A percentile compares a stretch with the other conserved stretches of the same genome.
phyloP scores from a whole-genome alignment of 2,888 invertebrate genomes.

The Mellilla xanthometata region DNA sequence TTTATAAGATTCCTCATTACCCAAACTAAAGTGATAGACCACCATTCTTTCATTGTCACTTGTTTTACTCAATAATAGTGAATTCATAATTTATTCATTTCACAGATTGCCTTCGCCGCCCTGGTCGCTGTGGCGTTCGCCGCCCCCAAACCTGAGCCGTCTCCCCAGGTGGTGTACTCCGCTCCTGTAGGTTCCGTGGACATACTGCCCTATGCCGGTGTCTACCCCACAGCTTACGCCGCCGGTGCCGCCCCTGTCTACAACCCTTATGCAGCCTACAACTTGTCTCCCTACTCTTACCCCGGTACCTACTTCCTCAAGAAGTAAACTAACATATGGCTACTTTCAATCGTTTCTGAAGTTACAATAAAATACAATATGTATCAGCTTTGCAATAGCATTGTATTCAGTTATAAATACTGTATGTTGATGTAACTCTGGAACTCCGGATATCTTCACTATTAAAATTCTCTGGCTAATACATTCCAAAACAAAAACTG shows the following conservation, averaged over 20 bases:
- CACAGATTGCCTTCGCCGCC: conserved; percentile 75
- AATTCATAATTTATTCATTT: conserved; percentile 25
- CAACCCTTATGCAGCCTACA: conserved; percentile 37
- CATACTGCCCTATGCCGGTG: conserved; percentile 48
- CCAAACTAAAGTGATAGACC: no score
- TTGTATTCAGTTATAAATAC: no score
- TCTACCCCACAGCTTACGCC: conserved; percentile 39
- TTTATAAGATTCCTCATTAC: no score
- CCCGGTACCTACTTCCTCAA: conserved; percentile 43
- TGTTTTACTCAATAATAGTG: no score
- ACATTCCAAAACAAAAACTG: conserved; percentile 4
- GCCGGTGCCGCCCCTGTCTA: background rate
- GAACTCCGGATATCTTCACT: background rate
- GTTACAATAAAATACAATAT: no score
- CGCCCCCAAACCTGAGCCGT: conserved; percentile 55
- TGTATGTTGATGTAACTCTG: background rate
- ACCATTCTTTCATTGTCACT: no score
- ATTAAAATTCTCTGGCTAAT: conserved; percentile 5
- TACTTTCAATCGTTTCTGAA: no score
- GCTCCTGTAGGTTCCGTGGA: conserved; percentile 48
- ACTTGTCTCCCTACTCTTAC: conserved; percentile 50
- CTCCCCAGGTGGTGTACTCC: conserved; percentile 51
- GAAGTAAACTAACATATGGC: conserved; percentile 1
- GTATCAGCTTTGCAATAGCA: no score
- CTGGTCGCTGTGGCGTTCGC: conserved; percentile 76